phyloP scores from a whole-genome alignment of 2,113 vertebrate genomes.

The Steatornis caripensis region DNA sequence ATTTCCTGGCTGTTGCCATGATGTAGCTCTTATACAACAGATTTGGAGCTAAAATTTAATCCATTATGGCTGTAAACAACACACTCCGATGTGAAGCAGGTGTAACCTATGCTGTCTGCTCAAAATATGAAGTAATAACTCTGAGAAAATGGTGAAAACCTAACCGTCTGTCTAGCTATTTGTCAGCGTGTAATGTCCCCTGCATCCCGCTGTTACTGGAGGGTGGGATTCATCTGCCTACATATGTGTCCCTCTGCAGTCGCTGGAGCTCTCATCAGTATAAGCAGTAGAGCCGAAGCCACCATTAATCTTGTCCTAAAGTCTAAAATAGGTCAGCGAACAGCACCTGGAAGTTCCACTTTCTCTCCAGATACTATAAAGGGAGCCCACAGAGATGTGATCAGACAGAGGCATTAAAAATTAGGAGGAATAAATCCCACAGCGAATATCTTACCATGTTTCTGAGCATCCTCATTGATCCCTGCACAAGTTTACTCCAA shows the following conservation, averaged over 20 bases:
- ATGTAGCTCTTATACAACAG: conserved; percentile 1
- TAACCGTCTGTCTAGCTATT: background rate
- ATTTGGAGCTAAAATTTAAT: conserved; percentile 53
- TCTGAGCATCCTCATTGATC: background rate
- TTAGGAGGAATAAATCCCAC: background rate
- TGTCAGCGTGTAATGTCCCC: conserved; percentile 2
- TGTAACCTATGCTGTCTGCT: conserved; percentile 36
- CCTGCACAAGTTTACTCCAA: background rate
- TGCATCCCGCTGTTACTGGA: background rate
- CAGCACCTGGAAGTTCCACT: background rate
- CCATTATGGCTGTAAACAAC: conserved; percentile 39
- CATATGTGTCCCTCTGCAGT: background rate
- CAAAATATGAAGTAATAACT: conserved; percentile 51
- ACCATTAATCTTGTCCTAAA: background rate
- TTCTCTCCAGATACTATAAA: background rate
- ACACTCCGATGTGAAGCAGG: conserved; percentile 38
- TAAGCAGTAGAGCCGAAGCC: background rate
- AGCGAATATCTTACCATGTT: background rate
- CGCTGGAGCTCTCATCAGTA: background rate
- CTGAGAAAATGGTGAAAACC: background rate
- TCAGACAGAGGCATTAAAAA: background rate
- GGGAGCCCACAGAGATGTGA: background rate
- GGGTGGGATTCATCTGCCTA: background rate
- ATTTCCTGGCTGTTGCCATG: conserved; percentile 1
- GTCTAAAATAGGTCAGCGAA: background rate